phyloP scores from a whole-genome alignment of 2,113 vertebrate genomes.

The Zootoca vivipara region DNA sequence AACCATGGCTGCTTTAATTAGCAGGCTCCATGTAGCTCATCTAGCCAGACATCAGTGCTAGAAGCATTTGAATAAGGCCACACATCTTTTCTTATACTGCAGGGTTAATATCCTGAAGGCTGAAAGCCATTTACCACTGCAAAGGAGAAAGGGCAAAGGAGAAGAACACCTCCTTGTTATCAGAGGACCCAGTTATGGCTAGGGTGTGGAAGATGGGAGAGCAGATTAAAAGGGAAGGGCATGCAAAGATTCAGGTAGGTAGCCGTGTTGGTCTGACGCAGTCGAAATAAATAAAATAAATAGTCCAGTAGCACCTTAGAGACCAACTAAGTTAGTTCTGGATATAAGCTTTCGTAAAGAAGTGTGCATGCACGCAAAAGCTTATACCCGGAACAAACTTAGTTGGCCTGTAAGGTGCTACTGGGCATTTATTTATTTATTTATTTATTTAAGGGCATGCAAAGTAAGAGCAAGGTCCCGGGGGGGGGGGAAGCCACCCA shows the following conservation, averaged over 20 bases:
- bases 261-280: too few species aligned
- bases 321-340: too few species aligned
- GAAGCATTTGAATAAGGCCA: neutral
- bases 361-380: too few species aligned
- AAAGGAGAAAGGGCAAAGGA: neutral
- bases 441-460: neutral
- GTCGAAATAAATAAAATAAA: too few species aligned
- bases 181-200: neutral
- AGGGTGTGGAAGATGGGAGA: neutral
- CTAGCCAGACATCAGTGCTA: neutral
- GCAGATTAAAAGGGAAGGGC: neutral
- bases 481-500: too few species aligned
- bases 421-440: too few species aligned
- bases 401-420: too few species aligned
- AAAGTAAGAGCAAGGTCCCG: neutral
- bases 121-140: neutral
- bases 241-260: too few species aligned
- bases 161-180: neutral
- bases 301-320: too few species aligned
- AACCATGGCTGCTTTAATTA: neutral
- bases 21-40: neutral
- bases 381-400: too few species aligned
- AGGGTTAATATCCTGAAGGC: neutral
- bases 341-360: too few species aligned
- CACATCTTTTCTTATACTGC: neutral